Evolutionary conservation across 2,797 vertebrate genomes (phyloP).

Genomic region (Chrysolophus pictus): DNA sequence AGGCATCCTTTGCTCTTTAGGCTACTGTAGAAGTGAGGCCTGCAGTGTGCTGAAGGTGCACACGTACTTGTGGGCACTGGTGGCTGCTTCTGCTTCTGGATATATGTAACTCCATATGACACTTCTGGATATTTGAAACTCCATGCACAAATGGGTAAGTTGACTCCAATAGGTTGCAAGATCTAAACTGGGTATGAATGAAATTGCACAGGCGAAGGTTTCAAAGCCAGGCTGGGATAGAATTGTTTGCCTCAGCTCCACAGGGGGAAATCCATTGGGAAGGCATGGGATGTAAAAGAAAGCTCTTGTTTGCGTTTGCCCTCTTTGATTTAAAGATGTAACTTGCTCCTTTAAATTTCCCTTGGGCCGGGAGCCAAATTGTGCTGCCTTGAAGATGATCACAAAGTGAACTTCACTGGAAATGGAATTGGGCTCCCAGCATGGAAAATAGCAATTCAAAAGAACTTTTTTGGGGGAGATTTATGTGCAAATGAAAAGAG

Average conservation of each 20-base stretch:
- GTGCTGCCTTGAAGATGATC: constrained; percentile 44
- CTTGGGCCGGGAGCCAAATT: constrained; percentile 26
- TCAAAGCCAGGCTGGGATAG: constrained; percentile 8
- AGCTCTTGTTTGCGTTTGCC: constrained; percentile 6
- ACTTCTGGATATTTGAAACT: background rate
- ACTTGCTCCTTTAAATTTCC: constrained; percentile 56
- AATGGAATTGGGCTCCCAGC: constrained; percentile 31
- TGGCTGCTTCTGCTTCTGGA: constrained; percentile 56
- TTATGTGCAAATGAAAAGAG: constrained; percentile 48
- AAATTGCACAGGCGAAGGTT: background rate
- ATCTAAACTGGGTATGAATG: background rate
- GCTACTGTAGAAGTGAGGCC: background rate
- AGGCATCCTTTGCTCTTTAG: background rate
- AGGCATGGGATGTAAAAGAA: constrained; percentile 33
- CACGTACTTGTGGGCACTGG: background rate
- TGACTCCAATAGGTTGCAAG: constrained; percentile 2
- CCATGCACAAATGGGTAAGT: background rate
- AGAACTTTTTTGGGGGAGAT: constrained; percentile 33
- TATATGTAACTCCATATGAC: background rate
- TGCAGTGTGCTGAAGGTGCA: accelerated
- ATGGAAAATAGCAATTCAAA: constrained; percentile 55
- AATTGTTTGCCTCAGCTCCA: constrained; percentile 24
- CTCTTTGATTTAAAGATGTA: constrained; percentile 66
- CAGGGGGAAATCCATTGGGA: background rate
- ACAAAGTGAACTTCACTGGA: constrained; percentile 52